Base-by-base conservation (phyloP, 1,140 invertebrate species). In the Stenopsyche tienmushanensis region DNA sequence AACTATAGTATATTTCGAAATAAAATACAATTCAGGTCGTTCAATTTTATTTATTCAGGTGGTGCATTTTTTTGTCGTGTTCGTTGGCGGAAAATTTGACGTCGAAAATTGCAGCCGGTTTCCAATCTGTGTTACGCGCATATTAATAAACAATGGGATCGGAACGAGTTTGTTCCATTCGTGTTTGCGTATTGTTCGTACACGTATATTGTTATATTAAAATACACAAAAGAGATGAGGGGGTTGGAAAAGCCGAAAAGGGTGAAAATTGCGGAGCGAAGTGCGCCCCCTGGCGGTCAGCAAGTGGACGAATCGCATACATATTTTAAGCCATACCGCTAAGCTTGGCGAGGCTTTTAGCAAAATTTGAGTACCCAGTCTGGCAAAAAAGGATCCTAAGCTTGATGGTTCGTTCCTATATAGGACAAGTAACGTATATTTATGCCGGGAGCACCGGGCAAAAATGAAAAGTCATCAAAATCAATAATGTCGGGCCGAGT, bases 321-420 rank as follows among this genome's bases (percentile, higher is more conserved):
- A 49, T 49, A 49, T 49, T 49, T 15, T 21, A 49, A 15, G 8
- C n/a, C 8, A n/a, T 41, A 9, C 8, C 8, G n/a, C 8, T 41
- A 41, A 41, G 45, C 15, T 8, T 21, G 20, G 45, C 20, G 45
- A 58, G 34, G 53, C 53, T 57, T 57, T 57, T 57, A 57, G 53
- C 21, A 39, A 25, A 57, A 57, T 57, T 57, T 57, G 53, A 57
- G 53, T 57, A 10, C n/a, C 8, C 23, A 18, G 18, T 25, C 8
- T 18, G 23, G 53, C 53, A 29, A 8, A n/a, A n/a, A n/a, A n/a
- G n/a, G n/a, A n/a, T n/a, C n/a, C n/a, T n/a, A n/a, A n/a, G n/a
- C n/a, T n/a, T n/a, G n/a, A n/a, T n/a, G n/a, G n/a, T n/a, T n/a
- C n/a, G n/a, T n/a, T n/a, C n/a, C n/a, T n/a, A n/a, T n/a, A n/a